phyloP scores from a whole-genome alignment of 2,797 vertebrate species.

The Eulemur coronatus region DNA sequence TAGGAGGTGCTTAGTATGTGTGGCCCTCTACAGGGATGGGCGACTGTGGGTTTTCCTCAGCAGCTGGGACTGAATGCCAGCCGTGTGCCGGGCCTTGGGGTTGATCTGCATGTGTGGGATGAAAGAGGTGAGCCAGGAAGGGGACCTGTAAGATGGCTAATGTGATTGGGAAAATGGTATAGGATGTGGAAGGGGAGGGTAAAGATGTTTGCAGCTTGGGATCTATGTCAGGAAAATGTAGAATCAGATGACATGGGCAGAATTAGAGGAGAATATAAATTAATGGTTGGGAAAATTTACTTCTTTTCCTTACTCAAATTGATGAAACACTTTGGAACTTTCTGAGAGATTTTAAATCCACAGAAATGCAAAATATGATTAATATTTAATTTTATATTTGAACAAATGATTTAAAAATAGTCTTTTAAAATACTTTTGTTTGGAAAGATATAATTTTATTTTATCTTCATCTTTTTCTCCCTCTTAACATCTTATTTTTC shows the following conservation, averaged over 20 bases:
- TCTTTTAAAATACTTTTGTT: slow-evolving; percentile 41
- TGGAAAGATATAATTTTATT: slow-evolving; percentile 46
- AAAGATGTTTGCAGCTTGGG: neutral
- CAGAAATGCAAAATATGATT: slow-evolving; percentile 36
- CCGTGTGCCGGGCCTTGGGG: neutral
- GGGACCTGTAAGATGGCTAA: neutral
- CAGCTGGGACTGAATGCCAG: neutral
- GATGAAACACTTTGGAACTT: neutral
- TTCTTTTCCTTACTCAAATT: neutral
- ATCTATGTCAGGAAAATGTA: neutral
- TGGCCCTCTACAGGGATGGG: neutral
- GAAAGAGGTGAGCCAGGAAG: neutral
- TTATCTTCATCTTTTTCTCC: slow-evolving; percentile 57
- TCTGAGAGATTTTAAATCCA: slow-evolving; percentile 14
- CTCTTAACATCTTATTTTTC: slow-evolving; percentile 61
- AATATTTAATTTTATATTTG: slow-evolving; percentile 51
- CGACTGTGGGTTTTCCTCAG: neutral
- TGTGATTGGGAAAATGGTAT: neutral
- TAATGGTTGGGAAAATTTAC: neutral
- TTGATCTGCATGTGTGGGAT: neutral
- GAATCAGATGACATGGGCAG: neutral
- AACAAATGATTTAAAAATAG: slow-evolving; percentile 33
- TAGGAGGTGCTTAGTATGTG: neutral
- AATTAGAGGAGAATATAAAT: neutral
- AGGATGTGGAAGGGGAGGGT: neutral